Percentiles rank a stretch among this genome's conserved stretches.
phyloP scores from a whole-genome alignment of 92 coral and sea anemone species.

The Epizoanthus stellaris region DNA sequence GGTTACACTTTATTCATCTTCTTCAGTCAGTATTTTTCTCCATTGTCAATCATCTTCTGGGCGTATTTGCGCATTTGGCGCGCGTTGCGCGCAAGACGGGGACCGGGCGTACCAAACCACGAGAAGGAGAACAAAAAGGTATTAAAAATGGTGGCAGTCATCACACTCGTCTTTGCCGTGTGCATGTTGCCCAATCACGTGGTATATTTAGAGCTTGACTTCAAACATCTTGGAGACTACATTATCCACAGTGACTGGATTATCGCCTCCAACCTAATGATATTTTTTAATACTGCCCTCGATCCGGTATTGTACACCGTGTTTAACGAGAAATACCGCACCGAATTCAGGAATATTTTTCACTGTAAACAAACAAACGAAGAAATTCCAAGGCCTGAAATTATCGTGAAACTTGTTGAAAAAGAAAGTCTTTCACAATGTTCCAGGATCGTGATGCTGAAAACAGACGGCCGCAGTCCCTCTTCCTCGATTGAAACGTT shows the following conservation, averaged over 20 bases:
- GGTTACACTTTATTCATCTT: slow-evolving; percentile 71
- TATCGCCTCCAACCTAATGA: slow-evolving; percentile 67
- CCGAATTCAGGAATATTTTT: slow-evolving; percentile 58
- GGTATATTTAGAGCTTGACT: slow-evolving; percentile 76
- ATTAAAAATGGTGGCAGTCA: slow-evolving; percentile 70
- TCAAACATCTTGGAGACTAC: slow-evolving; percentile 37
- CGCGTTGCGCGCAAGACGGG: slow-evolving; percentile 57
- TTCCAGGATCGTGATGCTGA: slow-evolving; percentile 11
- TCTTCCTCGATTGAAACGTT: slow-evolving; percentile 17
- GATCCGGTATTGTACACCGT: slow-evolving; percentile 80
- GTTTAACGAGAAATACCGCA: slow-evolving; percentile 76
- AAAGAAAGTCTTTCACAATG: background rate
- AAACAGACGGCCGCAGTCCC: background rate
- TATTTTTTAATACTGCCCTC: slow-evolving; percentile 79
- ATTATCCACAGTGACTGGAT: slow-evolving; percentile 71
- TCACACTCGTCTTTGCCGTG: slow-evolving; percentile 75
- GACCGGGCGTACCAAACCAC: slow-evolving; percentile 50
- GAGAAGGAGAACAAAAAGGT: slow-evolving; percentile 76
- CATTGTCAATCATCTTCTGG: slow-evolving; percentile 67
- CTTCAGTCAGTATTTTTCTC: slow-evolving; percentile 65
- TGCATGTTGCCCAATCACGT: slow-evolving; percentile 83
- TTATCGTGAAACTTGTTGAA: slow-evolving; percentile 9
- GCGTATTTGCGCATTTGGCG: slow-evolving; percentile 74
- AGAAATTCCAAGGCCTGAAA: slow-evolving; percentile 5
- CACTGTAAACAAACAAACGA: background rate